phyloP scores from a whole-genome alignment of 2,797 vertebrate genomes.

The Acropternis orthonyx region DNA sequence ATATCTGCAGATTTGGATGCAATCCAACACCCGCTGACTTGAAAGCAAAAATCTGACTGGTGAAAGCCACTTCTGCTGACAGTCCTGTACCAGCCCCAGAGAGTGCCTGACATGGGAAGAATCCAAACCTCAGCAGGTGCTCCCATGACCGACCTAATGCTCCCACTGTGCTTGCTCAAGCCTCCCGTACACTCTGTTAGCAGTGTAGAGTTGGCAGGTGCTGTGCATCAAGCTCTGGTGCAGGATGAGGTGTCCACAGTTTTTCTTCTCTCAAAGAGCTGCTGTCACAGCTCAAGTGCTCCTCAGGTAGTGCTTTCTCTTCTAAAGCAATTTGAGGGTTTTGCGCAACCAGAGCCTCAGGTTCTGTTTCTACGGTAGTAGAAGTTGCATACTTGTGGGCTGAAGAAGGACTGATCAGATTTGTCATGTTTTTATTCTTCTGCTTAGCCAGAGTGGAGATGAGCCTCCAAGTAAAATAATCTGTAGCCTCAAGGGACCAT shows the following conservation, averaged over 20 bases:
- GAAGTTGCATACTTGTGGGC: neutral
- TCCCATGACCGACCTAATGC: rapidly evolving
- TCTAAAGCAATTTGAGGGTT: neutral
- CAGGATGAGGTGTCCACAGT: rapidly evolving
- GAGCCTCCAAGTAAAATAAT: slow-evolving; percentile 7
- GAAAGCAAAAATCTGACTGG: neutral
- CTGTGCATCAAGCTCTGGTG: neutral
- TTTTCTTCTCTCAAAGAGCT: neutral
- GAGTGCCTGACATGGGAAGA: neutral
- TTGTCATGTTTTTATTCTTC: neutral
- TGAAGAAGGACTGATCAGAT: neutral
- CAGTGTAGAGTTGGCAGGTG: neutral
- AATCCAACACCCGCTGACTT: neutral
- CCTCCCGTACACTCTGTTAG: rapidly evolving
- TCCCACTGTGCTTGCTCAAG: rapidly evolving
- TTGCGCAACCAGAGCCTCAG: neutral
- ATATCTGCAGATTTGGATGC: neutral
- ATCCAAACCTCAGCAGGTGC: neutral
- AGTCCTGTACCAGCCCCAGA: neutral
- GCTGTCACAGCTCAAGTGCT: neutral
- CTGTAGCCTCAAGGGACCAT: neutral
- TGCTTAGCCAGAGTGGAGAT: neutral
- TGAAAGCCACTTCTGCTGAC: neutral
- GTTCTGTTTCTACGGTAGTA: neutral
- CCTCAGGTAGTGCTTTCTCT: neutral